Evolutionary conservation across 2,797 vertebrate genomes (phyloP).

Genomic region (Anableps anableps): DNA sequence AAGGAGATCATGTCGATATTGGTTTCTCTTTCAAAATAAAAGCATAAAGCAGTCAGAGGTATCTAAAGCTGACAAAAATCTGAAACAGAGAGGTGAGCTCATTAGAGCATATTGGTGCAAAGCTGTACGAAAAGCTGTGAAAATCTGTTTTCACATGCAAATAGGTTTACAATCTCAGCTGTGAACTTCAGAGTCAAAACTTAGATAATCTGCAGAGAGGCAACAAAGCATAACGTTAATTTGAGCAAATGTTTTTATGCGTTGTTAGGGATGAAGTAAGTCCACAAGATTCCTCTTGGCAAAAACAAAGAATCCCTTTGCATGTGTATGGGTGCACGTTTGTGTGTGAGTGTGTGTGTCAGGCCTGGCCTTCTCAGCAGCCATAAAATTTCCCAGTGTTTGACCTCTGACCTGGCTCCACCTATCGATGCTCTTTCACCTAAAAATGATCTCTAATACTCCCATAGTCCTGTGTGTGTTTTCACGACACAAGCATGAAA

Average conservation of each 20-base stretch:
- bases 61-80: constrained; percentile 1
- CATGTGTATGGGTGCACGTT: neutral
- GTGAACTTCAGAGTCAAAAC: constrained; percentile 7
- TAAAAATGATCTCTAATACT: constrained; percentile 37
- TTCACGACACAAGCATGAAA: constrained; percentile 44
- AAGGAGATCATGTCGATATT: neutral
- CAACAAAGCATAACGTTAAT: constrained; percentile 19
- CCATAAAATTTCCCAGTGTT: constrained; percentile 48
- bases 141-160: neutral
- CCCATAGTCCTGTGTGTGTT: constrained; percentile 46
- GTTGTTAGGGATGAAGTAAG: constrained; percentile 21
- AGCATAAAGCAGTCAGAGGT: constrained; percentile 17
- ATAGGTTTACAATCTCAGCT: neutral
- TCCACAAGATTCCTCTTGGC: constrained; percentile 39
- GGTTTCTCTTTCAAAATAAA: constrained; percentile 30
- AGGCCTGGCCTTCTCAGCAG: constrained; percentile 6
- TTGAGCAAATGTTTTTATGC: constrained; percentile 5
- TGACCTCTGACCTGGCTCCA: constrained; percentile 54
- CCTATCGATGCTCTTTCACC: constrained; percentile 42
- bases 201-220: constrained; percentile 11
- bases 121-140: constrained; percentile 18
- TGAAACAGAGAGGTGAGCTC: neutral
- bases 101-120: neutral
- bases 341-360: constrained; percentile 20
- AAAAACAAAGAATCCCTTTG: constrained; percentile 34